Percentiles rank a stretch among this genome's conserved stretches.
Evolutionary conservation across 1,140 invertebrate species (phyloP).

Genomic region (Periplaneta americana): DNA sequence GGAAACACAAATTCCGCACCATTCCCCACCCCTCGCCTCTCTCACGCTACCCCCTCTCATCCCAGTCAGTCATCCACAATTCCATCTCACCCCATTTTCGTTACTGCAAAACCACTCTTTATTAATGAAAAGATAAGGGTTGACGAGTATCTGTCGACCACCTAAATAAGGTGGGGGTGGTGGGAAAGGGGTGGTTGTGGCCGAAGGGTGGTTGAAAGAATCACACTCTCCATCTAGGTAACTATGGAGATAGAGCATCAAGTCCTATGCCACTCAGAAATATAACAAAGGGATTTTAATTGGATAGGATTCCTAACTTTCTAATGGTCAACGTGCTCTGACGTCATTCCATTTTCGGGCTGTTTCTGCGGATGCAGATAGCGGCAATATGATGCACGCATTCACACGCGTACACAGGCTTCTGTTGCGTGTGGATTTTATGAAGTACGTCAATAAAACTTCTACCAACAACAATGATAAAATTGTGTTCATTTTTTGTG

Average conservation of each 20-base stretch:
- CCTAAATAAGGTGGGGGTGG: background rate
- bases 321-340: background rate
- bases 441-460: no score
- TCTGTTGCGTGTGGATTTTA: no score
- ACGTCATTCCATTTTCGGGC: background rate
- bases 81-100: background rate
- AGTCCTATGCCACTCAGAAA: background rate
- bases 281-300: background rate
- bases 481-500: no score
- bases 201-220: background rate
- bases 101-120: background rate
- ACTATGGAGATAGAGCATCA: background rate
- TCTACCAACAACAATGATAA: no score
- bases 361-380: background rate
- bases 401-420: no score
- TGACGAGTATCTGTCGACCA: background rate
- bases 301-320: background rate
- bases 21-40: no score
- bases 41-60: background rate
- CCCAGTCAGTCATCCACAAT: background rate
- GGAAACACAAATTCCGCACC: background rate
- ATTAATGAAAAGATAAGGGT: background rate
- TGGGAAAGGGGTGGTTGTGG: background rate
- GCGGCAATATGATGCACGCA: background rate
- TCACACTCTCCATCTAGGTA: background rate